Base-by-base conservation (phyloP, 2,797 vertebrate species). In the Sphenopsis melanotis region DNA sequence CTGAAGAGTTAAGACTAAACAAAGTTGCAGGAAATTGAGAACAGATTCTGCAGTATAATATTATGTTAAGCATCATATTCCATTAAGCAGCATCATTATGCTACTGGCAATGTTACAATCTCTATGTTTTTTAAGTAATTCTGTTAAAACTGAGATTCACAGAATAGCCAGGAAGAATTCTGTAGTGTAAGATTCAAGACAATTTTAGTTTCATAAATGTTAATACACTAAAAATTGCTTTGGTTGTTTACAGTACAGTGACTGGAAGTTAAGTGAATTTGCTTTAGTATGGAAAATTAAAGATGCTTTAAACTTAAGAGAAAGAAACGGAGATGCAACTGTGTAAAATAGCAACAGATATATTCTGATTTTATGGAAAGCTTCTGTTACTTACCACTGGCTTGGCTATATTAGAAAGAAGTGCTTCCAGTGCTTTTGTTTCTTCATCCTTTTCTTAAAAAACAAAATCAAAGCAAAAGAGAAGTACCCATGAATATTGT, bases 401-500 rank as follows among this genome's bases (percentile, higher is more conserved):
- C 97, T 98, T 99, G 96, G 93, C 96, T 97, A 99, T 98, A 94
- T 97, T 98, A 83, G 98, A 99, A 95, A 99, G 97, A 83, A 98
- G 96, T 47, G 98, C 98, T 97, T 98, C 98, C 90, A 99, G 97
- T 94, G 98, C 98, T 98, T 98, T 98, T 56, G 98, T 98, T 96
- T 99, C 99, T 97, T 99, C 98, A 96, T 99, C 98, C 94, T 99
- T 98, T 97, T 99, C 99, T 99, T 96, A 75, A 97, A 96, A 97
- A 90, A 94, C 84, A 93, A 93, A 87, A 80, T 71, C 59, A 90
- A 89, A 95, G 81, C 80, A 83, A 79, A 94, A 65, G 83, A 85
- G 36, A 87, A 85, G 66, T 50, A 85, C 15, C 44, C 59, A 72
- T 95, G 61, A 96, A 89, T 89, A 94, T 49, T 41, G 21, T 53